Base-by-base conservation (phyloP, 2,113 vertebrate genomes). In the Lucifuga dentata region DNA sequence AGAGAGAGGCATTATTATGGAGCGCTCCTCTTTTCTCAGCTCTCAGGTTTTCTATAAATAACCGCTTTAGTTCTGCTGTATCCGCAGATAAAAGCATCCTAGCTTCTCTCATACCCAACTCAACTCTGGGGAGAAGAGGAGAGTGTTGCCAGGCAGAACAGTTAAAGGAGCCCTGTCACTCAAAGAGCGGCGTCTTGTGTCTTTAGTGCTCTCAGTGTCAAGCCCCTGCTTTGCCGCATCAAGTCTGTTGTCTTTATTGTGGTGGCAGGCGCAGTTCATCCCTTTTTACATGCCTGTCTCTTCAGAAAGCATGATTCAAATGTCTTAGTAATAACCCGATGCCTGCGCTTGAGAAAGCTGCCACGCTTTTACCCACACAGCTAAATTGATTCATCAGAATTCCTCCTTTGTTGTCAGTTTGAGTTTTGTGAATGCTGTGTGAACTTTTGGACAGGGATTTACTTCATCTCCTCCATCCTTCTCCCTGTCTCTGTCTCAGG, bases 41-140 rank as follows among this genome's bases (percentile, higher is more conserved):
- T 73, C 85, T 84, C 86, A 86, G 86, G 83, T 86, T 87, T 86
- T 90, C 92, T 93, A 91, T 90, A 90, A 93, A 92, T 92, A 92
- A 90, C 88, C 68, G 1, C 79, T 91, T 92, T 90, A 89, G 92
- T 91, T 92, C 87, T 92, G 90, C 90, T 85, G 88, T 88, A 86
- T 92, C n/a, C 90, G 80, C 85, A 86, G 88, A 90, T 90, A 88
- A 92, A 93, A 92, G 91, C 86, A 77, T 83, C 77, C 33, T 58
- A 8, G 76, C 69, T 77, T 64, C 59, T 72, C 83, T 88, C 78
- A 70, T 89, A 69, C 58, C 76, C 77, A 69, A 74, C 81, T 84
- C 75, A 61, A 79, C 83, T 88, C 83, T 43, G 61, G 84, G 87
- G 85, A 88, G 81, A 81, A 63, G 83, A 64, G 76, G 76, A 41